Evolutionary conservation across 2,888 invertebrate species (phyloP), one percentile per base, ranked within the genome.

Genomic region (Ophioninae sp.): DNA sequence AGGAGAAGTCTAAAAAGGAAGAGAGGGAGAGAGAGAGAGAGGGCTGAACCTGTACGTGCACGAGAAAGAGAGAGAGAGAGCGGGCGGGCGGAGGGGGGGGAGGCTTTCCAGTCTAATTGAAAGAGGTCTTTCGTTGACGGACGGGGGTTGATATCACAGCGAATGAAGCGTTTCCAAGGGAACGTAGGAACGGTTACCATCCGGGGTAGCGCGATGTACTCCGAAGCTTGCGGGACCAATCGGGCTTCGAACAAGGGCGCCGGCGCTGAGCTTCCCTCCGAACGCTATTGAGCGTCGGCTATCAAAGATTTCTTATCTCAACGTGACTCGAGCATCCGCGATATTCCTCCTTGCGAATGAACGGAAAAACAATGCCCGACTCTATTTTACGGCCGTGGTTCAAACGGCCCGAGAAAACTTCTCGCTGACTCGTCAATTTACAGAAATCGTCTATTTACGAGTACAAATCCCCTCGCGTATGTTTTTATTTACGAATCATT

Each of bases 91-190:
- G 70, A 83, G 77, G 78, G 83, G 79, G 87, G 88, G 79, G 83
- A 76, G 87, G 88, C 87, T 86, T 88, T 88, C 87, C 83, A 88
- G 88, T 88, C 89, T 91, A 92, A 92, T 91, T 92, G 91, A 91
- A 91, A 91, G 90, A 91, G 89, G 90, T 89, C 91, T 91, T 89
- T 89, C 88, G 86, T 82, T 81, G 82, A 79, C 82, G 86, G 69
- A 69, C 85, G 88, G 87, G 88, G 87, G 87, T 87, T 87, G 89
- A 89, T 88, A 89, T 88, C 88, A 88, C 87, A 87, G 87, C 87
- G 89, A 88, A 90, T 89, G 85, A 88, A 89, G 89, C 88, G 91
- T 92, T 91, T 91, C 92, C 92, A 91, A 89, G 92, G 92, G 89
- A 91, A 92, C 92, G 88, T 88, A 89, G 85, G 86, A 86, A 88